Evolutionary conservation across 1,140 invertebrate species (phyloP), one percentile per base, ranked within the genome.

Genomic region (Psix sp.): DNA sequence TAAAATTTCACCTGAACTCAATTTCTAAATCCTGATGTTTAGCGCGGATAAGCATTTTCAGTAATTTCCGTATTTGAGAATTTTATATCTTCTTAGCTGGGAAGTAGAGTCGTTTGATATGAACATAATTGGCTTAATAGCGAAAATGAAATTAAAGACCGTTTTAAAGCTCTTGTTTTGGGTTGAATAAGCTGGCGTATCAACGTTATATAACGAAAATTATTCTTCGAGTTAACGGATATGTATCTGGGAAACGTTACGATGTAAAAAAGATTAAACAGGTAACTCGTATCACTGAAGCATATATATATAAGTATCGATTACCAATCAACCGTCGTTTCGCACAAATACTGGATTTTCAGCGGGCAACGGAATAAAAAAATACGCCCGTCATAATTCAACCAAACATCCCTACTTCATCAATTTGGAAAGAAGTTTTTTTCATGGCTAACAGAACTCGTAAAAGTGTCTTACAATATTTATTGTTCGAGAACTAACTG

Each of bases 301-400:
- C n/a, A n/a, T 36, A 24, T 36, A 63, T 24, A 56, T 31, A 57
- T 46, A 36, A 18, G n/a, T 63, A 74, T 74, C 71, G 72, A 68
- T 65, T 74, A 52, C 39, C 65, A 75, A 70, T 70, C 52, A 60
- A 59, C 29, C 18, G 17, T 40, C 51, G 56, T 51, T 63, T 42
- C 40, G 18, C n/a, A 29, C 48, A 59, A 70, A 68, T 42, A 49
- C 42, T 45, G 38, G 42, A 59, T 48, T 65, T 29, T 35, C 48
- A 21, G 9, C 18, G 16, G 46, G 7, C 51, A 42, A 40, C 18
- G 5, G 38, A 51, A 63, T 36, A 63, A 71, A 63, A 16, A 56
- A 59, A 31, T 38, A 45, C 31, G 65, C 17, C 11, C 31, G 21
- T 38, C 52, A 45, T 68, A 68, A 68, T 51, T 57, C 54, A 57